Conservation (phyloP, 1,140 invertebrate genomes). For the Bombus confusus region DNA sequence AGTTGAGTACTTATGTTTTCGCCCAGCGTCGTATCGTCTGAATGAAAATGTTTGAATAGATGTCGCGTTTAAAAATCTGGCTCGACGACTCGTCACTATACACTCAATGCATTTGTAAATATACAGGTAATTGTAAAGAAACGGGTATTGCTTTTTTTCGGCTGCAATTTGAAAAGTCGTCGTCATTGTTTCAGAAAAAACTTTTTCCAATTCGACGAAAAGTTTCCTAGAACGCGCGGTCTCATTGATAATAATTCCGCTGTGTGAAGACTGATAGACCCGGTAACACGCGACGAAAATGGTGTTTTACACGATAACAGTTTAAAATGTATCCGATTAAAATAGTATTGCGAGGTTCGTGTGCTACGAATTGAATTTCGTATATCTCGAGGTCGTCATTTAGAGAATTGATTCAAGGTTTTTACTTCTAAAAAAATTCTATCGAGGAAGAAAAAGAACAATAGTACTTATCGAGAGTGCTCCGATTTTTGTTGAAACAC, state of each 20-base stretch:
- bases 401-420: background rate
- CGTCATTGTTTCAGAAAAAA: slow-evolving; percentile 29
- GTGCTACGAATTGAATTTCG: background rate
- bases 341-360: background rate
- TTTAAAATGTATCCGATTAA: background rate
- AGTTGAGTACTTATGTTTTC: background rate
- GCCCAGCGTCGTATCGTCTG: background rate
- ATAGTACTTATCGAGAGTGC: slow-evolving; percentile 32
- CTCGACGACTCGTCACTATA: background rate
- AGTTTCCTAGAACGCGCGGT: slow-evolving; percentile 51
- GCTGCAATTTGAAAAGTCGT: slow-evolving; percentile 22
- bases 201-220: slow-evolving; percentile 48
- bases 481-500: slow-evolving; percentile 19
- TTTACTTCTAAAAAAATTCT: background rate
- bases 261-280: slow-evolving; percentile 72
- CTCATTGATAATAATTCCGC: slow-evolving; percentile 64
- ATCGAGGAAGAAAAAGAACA: slow-evolving; percentile 11
- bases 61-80: slow-evolving; percentile 8
- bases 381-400: background rate
- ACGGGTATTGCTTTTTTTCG: slow-evolving; percentile 33
- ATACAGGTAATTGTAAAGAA: slow-evolving; percentile 29
- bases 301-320: slow-evolving; percentile 2
- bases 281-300: slow-evolving; percentile 43
- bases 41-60: background rate
- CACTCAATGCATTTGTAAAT: slow-evolving; percentile 54